phyloP scores from a whole-genome alignment of 2,888 invertebrate species.

The Patella caerulea region DNA sequence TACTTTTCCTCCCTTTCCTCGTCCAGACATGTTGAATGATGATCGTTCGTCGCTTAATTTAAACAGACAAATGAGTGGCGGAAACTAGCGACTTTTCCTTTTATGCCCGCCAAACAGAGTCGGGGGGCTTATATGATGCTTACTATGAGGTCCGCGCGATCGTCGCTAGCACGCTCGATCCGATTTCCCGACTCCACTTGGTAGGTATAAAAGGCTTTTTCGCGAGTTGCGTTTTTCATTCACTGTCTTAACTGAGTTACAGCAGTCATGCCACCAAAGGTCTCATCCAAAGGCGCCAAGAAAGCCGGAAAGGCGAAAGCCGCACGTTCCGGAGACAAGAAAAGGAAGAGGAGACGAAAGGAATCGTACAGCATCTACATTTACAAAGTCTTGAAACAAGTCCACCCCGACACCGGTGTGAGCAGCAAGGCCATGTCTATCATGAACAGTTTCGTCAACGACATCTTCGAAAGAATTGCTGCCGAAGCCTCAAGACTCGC shows the following conservation, averaged over 20 bases:
- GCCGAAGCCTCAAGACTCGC: constrained; percentile 55
- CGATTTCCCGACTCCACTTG: no score
- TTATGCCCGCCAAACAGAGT: no score
- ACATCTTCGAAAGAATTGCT: constrained; percentile 62
- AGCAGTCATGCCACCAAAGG: no score
- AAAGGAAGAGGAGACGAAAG: constrained; percentile 51
- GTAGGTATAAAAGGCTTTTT: background rate
- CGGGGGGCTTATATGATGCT: no score
- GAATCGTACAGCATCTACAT: constrained; percentile 59
- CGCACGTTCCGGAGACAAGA: constrained; percentile 57
- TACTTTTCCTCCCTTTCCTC: no score
- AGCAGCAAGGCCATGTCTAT: constrained; percentile 44
- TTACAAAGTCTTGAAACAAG: constrained; percentile 60
- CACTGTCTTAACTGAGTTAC: background rate
- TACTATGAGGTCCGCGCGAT: no score
- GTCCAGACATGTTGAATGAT: no score
- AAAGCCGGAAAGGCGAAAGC: constrained; percentile 56
- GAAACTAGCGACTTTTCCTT: no score
- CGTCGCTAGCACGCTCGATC: no score
- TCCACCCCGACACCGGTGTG: constrained; percentile 54
- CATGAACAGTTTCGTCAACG: constrained; percentile 60
- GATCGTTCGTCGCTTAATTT: no score
- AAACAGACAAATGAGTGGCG: no score
- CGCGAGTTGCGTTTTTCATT: background rate
- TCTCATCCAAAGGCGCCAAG: constrained; percentile 45